These are phyloP conservation scores for Eclectus roratus DNA, from an alignment of 2,113 vertebrate genomes.

Conservation along the genomic window DNA sequence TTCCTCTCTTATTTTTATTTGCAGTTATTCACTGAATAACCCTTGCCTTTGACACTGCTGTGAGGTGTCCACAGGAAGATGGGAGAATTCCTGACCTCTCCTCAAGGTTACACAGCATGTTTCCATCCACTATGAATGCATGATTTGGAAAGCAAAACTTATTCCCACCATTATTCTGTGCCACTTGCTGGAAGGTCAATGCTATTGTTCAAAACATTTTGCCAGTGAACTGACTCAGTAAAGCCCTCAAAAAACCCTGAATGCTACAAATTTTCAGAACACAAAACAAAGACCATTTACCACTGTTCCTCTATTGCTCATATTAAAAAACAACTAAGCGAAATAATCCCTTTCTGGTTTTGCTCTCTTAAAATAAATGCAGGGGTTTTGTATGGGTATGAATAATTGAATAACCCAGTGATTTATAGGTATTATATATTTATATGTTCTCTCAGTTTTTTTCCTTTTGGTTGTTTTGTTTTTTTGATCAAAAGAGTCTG, in stretches of 20 bases:
- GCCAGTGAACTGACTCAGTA: background rate
- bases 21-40: background rate
- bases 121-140: background rate
- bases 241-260: background rate
- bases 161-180: background rate
- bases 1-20: background rate
- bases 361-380: slow-evolving; percentile 41
- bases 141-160: background rate
- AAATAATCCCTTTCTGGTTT: slow-evolving; percentile 2
- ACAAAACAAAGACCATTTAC: background rate
- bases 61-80: background rate
- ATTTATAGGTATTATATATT: slow-evolving; percentile 54
- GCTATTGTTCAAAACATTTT: background rate
- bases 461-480: background rate
- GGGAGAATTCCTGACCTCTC: background rate
- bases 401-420: slow-evolving; percentile 28
- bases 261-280: background rate
- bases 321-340: background rate
- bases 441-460: background rate
- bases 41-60: background rate
- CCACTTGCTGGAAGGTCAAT: background rate
- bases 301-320: background rate
- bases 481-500: background rate
- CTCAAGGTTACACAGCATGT: background rate
- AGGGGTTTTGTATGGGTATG: background rate